Evolutionary conservation across 2,113 vertebrate species (phyloP), one percentile per base, ranked within the genome.

Genomic region (Cyrtonyx montezumae): DNA sequence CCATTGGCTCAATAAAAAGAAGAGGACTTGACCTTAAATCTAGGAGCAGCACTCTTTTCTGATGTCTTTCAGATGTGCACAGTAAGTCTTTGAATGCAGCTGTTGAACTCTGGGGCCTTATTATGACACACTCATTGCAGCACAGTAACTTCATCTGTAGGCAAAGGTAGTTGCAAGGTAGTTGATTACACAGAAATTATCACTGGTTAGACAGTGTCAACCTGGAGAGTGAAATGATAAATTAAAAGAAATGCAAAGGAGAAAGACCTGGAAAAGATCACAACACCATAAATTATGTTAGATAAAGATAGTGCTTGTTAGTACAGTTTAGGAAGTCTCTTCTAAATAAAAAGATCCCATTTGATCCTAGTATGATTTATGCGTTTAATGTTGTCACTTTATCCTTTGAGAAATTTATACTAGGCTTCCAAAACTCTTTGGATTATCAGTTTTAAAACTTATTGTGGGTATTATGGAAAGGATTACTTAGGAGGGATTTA

Each of bases 241-340:
- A 86, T 70, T 62, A 19, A n/a, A 67, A 75, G 15, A 77, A 79
- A 79, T 59, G 79, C 84, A 71, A 93, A 93, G 53, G 71, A 88
- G 42, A 15, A 84, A n/a, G 25, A 86, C 25, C 65, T 21, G 45
- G 19, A 20, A 81, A 91, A 87, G 73, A 73, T 73, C 49, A 42
- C 56, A 71, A 76, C 71, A 81, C 62, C 91, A 66, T 95, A 93
- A 94, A 93, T 94, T 93, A 87, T 46, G 28, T 86, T 78, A 90
- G 28, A 58, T 87, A 86, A 94, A 68, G 66, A 51, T 73, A 90
- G 49, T 6, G 0, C 79, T 62, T 93, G 34, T 79, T 74, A 76
- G 46, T 48, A 71, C 56, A 81, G 25, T 91, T 95, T 93, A 80
- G 19, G 49, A 92, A 82, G 13, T 32, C 12, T 77, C 9, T 79